These are phyloP conservation scores for Chrysomela aeneicollis DNA, from an alignment of 2,888 invertebrate species.

Conservation along the genomic window DNA sequence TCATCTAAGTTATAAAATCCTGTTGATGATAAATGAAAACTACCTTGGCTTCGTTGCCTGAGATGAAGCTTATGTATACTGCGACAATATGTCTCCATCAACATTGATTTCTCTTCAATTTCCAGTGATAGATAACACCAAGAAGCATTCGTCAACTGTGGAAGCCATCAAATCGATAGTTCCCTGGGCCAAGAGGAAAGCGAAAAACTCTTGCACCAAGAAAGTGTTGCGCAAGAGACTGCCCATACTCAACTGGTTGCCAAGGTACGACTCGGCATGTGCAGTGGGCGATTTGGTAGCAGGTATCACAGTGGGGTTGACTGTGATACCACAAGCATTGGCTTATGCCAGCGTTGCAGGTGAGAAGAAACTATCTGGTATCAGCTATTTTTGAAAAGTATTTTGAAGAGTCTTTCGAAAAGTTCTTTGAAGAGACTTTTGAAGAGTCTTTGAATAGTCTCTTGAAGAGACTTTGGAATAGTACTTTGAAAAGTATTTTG, in stretches of 20 bases:
- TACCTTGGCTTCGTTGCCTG: too few relatives aligned
- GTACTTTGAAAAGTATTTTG: too few relatives aligned
- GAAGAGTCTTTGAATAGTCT: too few relatives aligned
- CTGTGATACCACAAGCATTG: slow-evolving; percentile 90
- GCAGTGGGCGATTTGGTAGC: slow-evolving; percentile 89
- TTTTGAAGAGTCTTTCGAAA: too few relatives aligned
- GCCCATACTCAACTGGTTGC: slow-evolving; percentile 81
- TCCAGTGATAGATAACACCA: slow-evolving; percentile 42
- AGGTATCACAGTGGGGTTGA: slow-evolving; percentile 85
- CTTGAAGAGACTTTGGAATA: too few relatives aligned
- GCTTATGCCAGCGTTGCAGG: slow-evolving; percentile 80
- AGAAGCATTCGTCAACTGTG: slow-evolving; percentile 32
- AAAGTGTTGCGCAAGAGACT: slow-evolving; percentile 78
- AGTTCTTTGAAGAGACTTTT: too few relatives aligned
- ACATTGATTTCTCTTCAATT: slow-evolving; percentile 21
- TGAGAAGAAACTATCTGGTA: slow-evolving; percentile 10
- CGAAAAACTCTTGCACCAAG: slow-evolving; percentile 67
- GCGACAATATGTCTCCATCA: neutral
- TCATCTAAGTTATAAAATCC: too few relatives aligned
- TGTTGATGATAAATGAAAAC: neutral
- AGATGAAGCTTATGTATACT: too few relatives aligned
- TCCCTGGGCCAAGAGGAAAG: slow-evolving; percentile 61
- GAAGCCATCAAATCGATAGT: slow-evolving; percentile 45
- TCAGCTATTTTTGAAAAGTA: too few relatives aligned
- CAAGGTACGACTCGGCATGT: slow-evolving; percentile 77